These are phyloP conservation scores for Brevipalpus yothersi DNA, from an alignment of 1,140 invertebrate genomes.

Conservation along the genomic window DNA sequence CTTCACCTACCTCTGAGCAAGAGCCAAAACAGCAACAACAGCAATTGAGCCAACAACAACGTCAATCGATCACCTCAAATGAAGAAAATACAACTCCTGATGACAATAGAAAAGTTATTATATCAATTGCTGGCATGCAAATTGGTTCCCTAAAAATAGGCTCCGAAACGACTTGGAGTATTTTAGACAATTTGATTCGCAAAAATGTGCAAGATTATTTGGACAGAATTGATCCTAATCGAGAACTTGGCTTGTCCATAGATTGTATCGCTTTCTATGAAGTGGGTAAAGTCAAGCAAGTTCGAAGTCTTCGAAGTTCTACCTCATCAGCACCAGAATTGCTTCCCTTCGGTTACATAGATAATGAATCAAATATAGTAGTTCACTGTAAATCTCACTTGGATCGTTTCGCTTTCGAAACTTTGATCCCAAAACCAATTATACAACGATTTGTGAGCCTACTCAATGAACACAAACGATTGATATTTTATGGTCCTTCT, in stretches of 20 bases:
- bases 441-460: constrained; percentile 72
- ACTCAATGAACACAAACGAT: constrained; percentile 63
- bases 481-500: constrained; percentile 85
- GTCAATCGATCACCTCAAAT: neutral
- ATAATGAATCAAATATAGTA: constrained; percentile 39
- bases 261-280: constrained; percentile 79
- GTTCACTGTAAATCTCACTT: constrained; percentile 26
- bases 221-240: constrained; percentile 65
- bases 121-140: neutral
- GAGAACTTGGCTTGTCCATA: constrained; percentile 60
- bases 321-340: constrained; percentile 38
- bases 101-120: neutral
- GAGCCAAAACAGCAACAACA: neutral
- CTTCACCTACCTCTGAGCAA: neutral
- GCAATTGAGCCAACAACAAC: neutral
- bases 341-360: constrained; percentile 71
- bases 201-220: constrained; percentile 84
- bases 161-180: constrained; percentile 80
- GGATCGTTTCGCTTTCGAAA: constrained; percentile 81
- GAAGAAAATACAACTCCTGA: neutral
- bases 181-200: constrained; percentile 65
- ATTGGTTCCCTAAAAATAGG: constrained; percentile 29
- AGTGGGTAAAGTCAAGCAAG: neutral
- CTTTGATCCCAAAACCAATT: constrained; percentile 81
- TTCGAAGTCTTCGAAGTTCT: constrained; percentile 1